Evolutionary conservation across 2,888 invertebrate genomes (phyloP), one percentile per base, ranked within the genome.

Genomic region (Leptinotarsa juncta): DNA sequence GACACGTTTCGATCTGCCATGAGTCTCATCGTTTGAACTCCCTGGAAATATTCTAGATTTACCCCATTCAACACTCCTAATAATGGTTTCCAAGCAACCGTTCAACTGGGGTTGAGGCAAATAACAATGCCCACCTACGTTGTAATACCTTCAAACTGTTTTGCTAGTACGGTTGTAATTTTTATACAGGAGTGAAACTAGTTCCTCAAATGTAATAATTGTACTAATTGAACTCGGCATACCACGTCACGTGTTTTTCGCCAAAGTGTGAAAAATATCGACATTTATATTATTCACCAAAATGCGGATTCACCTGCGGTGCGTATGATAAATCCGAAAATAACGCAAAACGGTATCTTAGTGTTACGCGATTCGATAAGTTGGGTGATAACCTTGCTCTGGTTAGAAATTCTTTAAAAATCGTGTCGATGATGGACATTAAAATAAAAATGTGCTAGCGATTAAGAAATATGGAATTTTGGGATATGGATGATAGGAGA

Each of bases 401-500:
- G 20, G 55, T 57, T 57, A 57, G 20, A 16, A 14, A 15, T 51
- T 55, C 53, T 53, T 15, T 1, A 57, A 5, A 23, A 15, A 20
- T 60, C 60, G 15, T 50, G 50, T 12, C 67, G 50, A 51, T 49
- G 49, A 23, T 49, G 16, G 23, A 50, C 20, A 20, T 70, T 49
- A 18, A 67, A 16, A 49, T 15, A 49, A 73, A 73, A 67, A 77
- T 79, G 77, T 79, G 72, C 73, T 15, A 75, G 76, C 75, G 76
- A 73, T 72, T 69, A 50, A 69, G 71, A 84, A 87, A 83, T 83
- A 87, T 87, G 87, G 87, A 87, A 85, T 87, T 85, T 84, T 87
- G 87, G 87, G 86, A 83, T 78, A 87, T 87, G 86, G 87, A 87
- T 77, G 86, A 86, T 77, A 82, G 85, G 75, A 82, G 87, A 74